phyloP scores from a whole-genome alignment of 23 tunicate species.

The Botrylloides violaceus region DNA sequence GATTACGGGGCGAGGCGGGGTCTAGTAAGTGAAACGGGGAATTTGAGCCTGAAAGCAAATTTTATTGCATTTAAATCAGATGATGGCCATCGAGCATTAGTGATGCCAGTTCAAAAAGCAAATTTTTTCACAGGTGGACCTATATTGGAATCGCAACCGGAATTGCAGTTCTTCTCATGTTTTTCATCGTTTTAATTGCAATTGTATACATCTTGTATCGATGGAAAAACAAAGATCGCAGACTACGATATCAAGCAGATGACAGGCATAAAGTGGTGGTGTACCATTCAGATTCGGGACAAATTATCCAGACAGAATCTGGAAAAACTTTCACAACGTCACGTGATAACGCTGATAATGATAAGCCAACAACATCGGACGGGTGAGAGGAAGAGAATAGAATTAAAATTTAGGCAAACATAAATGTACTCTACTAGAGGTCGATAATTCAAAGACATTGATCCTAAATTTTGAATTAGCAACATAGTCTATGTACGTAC shows the following conservation, averaged over 20 bases:
- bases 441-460: no score
- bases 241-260: not conserved
- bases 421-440: no score
- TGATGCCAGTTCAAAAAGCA: not conserved
- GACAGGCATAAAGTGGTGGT: constrained; percentile 4
- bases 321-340: not conserved
- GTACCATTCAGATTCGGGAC: not conserved
- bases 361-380: not conserved
- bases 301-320: not conserved
- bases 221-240: constrained; percentile 12
- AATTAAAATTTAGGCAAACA: no score
- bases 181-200: not conserved
- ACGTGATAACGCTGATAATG: not conserved
- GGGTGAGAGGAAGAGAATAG: no score
- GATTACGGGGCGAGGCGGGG: no score
- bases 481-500: no score
- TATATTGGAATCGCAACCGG: constrained; percentile 16
- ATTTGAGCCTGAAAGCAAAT: not conserved
- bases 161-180: not conserved
- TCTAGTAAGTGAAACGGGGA: no score
- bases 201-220: constrained; percentile 13
- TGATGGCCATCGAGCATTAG: not conserved
- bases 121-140: constrained; percentile 5
- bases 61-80: not conserved
- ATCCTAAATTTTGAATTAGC: no score